Conservation (phyloP, 2,113 vertebrate genomes). For the Rynchops niger region DNA sequence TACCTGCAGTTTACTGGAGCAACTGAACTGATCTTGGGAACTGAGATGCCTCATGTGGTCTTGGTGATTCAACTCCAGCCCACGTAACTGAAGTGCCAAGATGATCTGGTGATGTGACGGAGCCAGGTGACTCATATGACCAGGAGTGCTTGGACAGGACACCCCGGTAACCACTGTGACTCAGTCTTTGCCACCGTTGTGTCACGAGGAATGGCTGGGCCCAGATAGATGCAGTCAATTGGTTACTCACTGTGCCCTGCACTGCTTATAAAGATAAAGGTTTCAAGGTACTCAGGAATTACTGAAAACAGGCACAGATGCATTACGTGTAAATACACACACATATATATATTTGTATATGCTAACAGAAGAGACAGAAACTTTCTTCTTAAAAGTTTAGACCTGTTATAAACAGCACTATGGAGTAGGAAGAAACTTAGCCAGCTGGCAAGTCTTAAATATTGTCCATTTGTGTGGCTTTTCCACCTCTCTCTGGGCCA, state of each 20-base stretch:
- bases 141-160: background rate
- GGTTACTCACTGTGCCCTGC: background rate
- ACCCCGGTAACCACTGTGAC: background rate
- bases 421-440: background rate
- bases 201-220: background rate
- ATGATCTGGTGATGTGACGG: background rate
- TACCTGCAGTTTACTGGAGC: background rate
- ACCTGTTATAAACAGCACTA: background rate
- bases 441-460: background rate
- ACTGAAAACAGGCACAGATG: background rate
- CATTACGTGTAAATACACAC: background rate
- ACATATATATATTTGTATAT: background rate
- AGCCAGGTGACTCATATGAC: slow-evolving; percentile 17
- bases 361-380: background rate
- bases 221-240: background rate
- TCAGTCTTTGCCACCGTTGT: background rate
- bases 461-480: background rate
- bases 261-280: background rate
- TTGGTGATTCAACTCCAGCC: slow-evolving; percentile 31
- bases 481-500: background rate
- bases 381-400: background rate
- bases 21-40: background rate
- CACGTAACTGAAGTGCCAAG: background rate
- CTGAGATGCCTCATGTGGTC: background rate
- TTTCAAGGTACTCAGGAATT: background rate